Percentiles rank a stretch among this genome's conserved stretches.
phyloP scores from a whole-genome alignment of 2,888 invertebrate genomes.

The Acronicta leporina region DNA sequence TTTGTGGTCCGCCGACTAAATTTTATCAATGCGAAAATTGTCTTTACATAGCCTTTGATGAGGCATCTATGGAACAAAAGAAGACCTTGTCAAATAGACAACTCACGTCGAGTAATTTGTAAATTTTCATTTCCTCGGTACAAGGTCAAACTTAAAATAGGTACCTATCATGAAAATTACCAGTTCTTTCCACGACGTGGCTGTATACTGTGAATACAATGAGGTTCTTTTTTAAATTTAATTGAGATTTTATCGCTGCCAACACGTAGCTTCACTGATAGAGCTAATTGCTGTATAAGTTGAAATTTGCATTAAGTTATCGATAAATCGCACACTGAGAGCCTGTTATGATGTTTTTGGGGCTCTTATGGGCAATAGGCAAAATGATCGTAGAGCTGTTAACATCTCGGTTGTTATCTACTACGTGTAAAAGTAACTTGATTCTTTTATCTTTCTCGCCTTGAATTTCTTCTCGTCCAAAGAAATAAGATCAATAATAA shows the following conservation, averaged over 20 bases:
- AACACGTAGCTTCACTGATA: slow-evolving; percentile 8
- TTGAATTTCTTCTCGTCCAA: too few species aligned
- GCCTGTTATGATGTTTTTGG: not conserved
- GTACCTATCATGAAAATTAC: slow-evolving; percentile 49
- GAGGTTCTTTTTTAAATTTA: slow-evolving; percentile 19
- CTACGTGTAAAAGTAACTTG: too few species aligned
- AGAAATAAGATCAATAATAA: too few species aligned
- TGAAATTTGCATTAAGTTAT: not conserved
- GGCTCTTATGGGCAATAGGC: too few species aligned
- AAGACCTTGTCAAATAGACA: slow-evolving; percentile 62
- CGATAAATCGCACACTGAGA: too few species aligned
- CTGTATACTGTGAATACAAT: slow-evolving; percentile 34
- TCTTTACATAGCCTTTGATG: slow-evolving; percentile 43
- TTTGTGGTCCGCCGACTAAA: slow-evolving; percentile 17
- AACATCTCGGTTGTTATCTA: too few species aligned
- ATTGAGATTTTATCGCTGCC: slow-evolving; percentile 36
- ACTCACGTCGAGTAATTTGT: slow-evolving; percentile 56
- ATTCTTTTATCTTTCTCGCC: too few species aligned
- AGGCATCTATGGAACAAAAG: slow-evolving; percentile 58
- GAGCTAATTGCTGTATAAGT: not conserved
- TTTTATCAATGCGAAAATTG: slow-evolving; percentile 46
- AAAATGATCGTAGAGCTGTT: too few species aligned
- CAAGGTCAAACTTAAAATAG: slow-evolving; percentile 50
- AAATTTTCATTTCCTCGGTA: slow-evolving; percentile 56
- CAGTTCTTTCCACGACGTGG: slow-evolving; percentile 40